Conservation (phyloP, 2,797 vertebrate genomes). For the Hybognathus amarus region DNA sequence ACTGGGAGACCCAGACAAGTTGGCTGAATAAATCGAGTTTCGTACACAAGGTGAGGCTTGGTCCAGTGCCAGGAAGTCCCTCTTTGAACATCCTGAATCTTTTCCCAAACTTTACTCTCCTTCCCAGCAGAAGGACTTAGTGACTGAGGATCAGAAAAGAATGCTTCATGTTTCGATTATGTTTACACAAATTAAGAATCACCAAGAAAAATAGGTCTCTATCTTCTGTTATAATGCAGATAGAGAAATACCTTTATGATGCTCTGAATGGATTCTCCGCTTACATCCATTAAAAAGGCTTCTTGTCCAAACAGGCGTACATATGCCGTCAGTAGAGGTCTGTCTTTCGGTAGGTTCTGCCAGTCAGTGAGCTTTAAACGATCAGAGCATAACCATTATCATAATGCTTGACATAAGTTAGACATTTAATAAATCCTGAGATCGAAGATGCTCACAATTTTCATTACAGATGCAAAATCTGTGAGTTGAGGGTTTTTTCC, state of each 20-base stretch:
- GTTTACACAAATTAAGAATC: neutral
- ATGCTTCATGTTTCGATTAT: neutral
- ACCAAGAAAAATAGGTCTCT: neutral
- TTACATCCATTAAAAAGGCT: conserved; percentile 74
- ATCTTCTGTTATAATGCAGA: neutral
- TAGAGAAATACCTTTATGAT: conserved; percentile 72
- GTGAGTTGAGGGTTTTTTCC: conserved; percentile 63
- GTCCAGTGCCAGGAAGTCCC: conserved; percentile 73
- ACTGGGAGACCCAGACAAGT: conserved; percentile 78
- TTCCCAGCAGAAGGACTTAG: conserved; percentile 67
- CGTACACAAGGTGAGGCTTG: conserved; percentile 70
- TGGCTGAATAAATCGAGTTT: conserved; percentile 77
- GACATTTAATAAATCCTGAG: neutral
- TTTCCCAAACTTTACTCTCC: conserved; percentile 65
- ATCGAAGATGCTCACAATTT: conserved; percentile 73
- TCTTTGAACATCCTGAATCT: conserved; percentile 69
- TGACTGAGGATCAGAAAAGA: conserved; percentile 62
- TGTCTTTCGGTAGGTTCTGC: conserved; percentile 76
- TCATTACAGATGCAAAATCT: conserved; percentile 75
- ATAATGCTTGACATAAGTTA: neutral
- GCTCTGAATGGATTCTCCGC: conserved; percentile 73
- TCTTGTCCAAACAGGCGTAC: conserved; percentile 82
- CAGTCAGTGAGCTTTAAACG: conserved; percentile 79
- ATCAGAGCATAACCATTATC: conserved; percentile 12
- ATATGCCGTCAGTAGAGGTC: conserved; percentile 74